Percentiles rank a stretch among this genome's conserved stretches.
These are phyloP conservation scores for Selene dorsalis DNA, from an alignment of 2,797 vertebrate genomes.

Conservation along the genomic window DNA sequence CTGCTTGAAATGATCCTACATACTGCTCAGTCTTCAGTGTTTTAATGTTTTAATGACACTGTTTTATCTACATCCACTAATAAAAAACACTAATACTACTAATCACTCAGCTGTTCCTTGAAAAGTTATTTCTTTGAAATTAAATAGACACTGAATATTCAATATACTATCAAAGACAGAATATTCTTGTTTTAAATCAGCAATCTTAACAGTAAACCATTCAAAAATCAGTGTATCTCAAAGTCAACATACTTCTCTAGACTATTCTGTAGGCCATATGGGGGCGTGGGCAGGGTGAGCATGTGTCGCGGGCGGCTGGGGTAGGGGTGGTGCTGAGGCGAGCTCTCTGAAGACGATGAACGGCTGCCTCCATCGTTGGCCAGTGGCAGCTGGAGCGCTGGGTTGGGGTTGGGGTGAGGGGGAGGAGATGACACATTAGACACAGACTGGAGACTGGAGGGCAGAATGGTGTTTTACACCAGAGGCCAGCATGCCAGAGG, in stretches of 20 bases:
- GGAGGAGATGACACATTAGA: slow-evolving; percentile 46
- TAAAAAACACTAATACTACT: not conserved
- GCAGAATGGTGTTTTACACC: slow-evolving; percentile 16
- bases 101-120: not conserved
- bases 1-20: slow-evolving; percentile 1
- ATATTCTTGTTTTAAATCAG: not conserved
- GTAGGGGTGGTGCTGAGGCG: slow-evolving; percentile 89
- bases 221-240: not conserved
- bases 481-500: slow-evolving; percentile 43
- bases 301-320: slow-evolving; percentile 89
- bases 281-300: slow-evolving; percentile 89
- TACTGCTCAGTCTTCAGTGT: not conserved
- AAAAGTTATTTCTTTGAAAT: not conserved
- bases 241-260: slow-evolving; percentile 88
- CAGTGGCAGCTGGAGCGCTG: slow-evolving; percentile 93
- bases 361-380: slow-evolving; percentile 93
- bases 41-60: not conserved
- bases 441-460: slow-evolving; percentile 4
- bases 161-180: not conserved
- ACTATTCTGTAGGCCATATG: slow-evolving; percentile 89
- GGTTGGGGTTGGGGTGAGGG: slow-evolving; percentile 2
- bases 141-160: not conserved
- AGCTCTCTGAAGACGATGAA: slow-evolving; percentile 90
- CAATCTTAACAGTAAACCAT: not conserved
- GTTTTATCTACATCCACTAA: not conserved